A percentile compares a stretch with the other conserved stretches of the same genome.
These are phyloP conservation scores for Drosophila borealis DNA, from an alignment of 2,888 invertebrate species.

Conservation along the genomic window DNA sequence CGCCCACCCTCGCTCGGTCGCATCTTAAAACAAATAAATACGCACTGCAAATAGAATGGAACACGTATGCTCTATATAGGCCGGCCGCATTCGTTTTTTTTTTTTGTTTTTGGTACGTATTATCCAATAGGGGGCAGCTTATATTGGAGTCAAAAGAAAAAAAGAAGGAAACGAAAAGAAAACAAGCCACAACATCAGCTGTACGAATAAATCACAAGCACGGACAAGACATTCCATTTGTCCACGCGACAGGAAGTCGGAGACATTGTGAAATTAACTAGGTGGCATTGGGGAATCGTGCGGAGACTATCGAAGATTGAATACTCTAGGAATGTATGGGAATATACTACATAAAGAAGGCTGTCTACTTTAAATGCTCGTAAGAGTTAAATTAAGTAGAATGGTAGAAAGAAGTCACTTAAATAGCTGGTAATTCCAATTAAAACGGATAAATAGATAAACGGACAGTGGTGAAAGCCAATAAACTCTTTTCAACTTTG, in stretches of 20 bases:
- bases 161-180: background rate
- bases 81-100: background rate
- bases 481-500: no score
- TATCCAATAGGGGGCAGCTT: background rate
- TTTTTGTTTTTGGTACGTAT: background rate
- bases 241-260: slow-evolving; percentile 50
- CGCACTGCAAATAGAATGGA: slow-evolving; percentile 45
- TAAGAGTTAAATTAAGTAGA: no score
- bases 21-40: slow-evolving; percentile 64
- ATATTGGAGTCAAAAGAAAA: background rate
- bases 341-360: background rate
- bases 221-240: slow-evolving; percentile 19
- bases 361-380: no score
- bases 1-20: background rate
- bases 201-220: slow-evolving; percentile 46
- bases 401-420: no score
- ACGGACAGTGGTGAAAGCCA: no score
- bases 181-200: slow-evolving; percentile 18
- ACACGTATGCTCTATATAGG: slow-evolving; percentile 3
- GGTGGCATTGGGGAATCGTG: background rate
- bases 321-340: slow-evolving; percentile 7
- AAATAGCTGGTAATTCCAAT: no score
- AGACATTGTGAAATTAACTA: slow-evolving; percentile 32
- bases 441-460: no score
- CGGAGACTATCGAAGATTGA: background rate